Evolutionary conservation across 2,113 vertebrate species (phyloP).

Genomic region (Centropus bengalensis): DNA sequence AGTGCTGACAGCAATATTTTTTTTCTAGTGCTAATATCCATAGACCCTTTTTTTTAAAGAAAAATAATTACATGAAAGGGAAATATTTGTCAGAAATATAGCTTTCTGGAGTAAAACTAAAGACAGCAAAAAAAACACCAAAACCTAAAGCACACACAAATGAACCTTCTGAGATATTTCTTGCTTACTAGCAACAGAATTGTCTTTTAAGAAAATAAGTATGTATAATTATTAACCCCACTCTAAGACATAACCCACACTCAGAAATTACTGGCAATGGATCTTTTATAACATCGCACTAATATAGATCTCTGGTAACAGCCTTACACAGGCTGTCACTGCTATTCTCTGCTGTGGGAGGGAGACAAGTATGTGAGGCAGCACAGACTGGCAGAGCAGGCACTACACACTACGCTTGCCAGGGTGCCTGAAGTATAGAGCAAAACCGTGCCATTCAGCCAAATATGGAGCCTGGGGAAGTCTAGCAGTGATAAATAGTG

Average conservation of each 20-base stretch:
- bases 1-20: neutral
- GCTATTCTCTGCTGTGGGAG: constrained; percentile 53
- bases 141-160: neutral
- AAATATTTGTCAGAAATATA: neutral
- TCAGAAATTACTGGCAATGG: constrained; percentile 42
- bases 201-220: neutral
- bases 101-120: neutral
- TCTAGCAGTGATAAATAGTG: constrained; percentile 32
- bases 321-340: constrained; percentile 52
- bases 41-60: neutral
- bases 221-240: neutral
- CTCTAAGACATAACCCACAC: constrained; percentile 26
- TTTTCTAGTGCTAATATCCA: neutral
- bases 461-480: neutral
- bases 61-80: neutral
- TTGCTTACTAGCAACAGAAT: neutral
- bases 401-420: constrained; percentile 38
- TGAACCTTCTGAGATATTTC: neutral
- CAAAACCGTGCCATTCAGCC: constrained; percentile 23
- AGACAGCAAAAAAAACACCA: neutral
- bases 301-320: constrained; percentile 50
- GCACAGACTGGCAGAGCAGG: constrained; percentile 58
- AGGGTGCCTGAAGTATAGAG: constrained; percentile 35
- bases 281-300: constrained; percentile 23
- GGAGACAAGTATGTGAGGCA: constrained; percentile 59